Conservation (phyloP, 2,797 vertebrate species). For the Enteromius fasciolatus region DNA sequence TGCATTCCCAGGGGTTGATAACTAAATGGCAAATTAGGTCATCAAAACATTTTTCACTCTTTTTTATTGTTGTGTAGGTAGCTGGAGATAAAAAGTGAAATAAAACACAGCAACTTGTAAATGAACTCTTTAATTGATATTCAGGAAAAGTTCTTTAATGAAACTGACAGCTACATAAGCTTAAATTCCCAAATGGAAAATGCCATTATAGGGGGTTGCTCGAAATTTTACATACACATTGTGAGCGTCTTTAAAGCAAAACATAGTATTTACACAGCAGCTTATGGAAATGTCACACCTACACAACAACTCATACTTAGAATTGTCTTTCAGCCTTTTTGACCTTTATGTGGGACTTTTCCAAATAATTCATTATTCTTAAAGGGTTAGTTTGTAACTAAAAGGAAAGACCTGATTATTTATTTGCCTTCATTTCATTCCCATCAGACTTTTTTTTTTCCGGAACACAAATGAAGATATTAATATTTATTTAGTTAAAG, state of each 20-base stretch:
- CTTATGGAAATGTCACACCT: conserved; percentile 20
- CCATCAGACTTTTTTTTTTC: background rate
- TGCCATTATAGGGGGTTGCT: background rate
- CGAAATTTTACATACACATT: background rate
- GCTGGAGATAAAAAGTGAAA: background rate
- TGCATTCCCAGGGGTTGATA: conserved; percentile 9
- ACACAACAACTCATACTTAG: background rate
- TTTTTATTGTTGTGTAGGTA: background rate
- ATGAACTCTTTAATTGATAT: background rate
- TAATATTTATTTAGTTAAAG: background rate
- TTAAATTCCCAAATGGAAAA: conserved; percentile 7
- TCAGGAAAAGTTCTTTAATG: background rate
- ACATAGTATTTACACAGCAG: background rate
- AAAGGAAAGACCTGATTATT: background rate
- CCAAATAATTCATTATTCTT: background rate
- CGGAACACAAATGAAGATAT: background rate
- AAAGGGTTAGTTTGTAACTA: background rate
- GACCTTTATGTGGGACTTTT: conserved; percentile 19
- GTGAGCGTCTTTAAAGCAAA: conserved; percentile 10
- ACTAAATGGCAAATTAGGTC: background rate
- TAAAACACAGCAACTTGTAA: background rate
- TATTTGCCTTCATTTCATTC: background rate
- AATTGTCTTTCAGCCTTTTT: background rate
- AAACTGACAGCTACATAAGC: background rate
- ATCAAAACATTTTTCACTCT: background rate